A percentile compares a stretch with the other conserved stretches of the same genome.
Evolutionary conservation across 2,888 invertebrate species (phyloP).

Genomic region (Caenorhabditis drosophilae): DNA sequence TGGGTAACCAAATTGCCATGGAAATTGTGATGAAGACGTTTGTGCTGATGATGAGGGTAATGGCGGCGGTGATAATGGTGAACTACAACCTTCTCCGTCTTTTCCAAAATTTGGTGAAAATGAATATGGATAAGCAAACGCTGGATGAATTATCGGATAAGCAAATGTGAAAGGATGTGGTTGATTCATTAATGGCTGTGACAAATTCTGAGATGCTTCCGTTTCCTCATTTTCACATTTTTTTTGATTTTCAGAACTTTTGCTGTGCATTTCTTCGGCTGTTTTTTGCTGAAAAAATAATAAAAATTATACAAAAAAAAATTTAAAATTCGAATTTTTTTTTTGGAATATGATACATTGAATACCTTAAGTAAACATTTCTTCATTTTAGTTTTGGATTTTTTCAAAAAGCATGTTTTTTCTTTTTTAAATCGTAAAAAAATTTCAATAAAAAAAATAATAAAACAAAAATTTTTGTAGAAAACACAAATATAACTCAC

Average conservation of each 20-base stretch:
- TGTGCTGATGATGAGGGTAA: neutral
- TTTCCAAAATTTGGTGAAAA: neutral
- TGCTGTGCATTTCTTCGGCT: neutral
- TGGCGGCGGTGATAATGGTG: neutral
- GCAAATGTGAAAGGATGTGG: no score
- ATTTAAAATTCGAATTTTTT: no score
- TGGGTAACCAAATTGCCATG: conserved; percentile 5
- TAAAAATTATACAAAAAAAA: neutral
- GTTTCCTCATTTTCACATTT: no score
- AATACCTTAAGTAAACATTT: no score
- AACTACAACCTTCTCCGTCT: neutral
- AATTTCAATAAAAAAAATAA: no score
- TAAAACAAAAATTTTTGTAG: no score
- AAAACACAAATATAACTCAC: no score
- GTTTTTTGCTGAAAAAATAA: no score
- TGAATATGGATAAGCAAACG: neutral
- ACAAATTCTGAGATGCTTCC: neutral
- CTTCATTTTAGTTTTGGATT: no score
- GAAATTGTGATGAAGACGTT: neutral
- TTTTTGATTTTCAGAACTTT: neutral
- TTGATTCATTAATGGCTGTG: neutral
- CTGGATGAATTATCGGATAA: no score
- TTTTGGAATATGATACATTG: neutral
- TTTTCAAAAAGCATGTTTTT: no score
- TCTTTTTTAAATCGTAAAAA: no score